Conservation (phyloP, 2,113 vertebrate genomes). For the Melanostigma gelatinosum region DNA sequence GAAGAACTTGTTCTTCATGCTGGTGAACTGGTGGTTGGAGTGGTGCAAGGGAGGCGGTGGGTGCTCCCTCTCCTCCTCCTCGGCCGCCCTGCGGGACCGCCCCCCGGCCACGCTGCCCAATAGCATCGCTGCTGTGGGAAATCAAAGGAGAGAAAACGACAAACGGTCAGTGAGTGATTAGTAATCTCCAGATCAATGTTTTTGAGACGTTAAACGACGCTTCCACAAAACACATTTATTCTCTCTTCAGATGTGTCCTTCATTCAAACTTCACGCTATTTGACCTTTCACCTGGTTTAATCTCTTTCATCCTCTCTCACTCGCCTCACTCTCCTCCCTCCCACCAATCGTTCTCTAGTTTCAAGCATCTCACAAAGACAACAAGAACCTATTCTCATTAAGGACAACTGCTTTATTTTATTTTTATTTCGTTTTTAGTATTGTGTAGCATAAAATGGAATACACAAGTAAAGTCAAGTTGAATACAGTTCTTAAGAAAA, state of each 20-base stretch:
- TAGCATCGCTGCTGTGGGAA: slow-evolving; percentile 70
- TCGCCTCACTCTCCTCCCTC: not conserved
- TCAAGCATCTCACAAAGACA: not conserved
- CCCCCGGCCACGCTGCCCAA: slow-evolving; percentile 49
- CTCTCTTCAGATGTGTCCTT: slow-evolving; percentile 12
- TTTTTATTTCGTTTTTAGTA: not conserved
- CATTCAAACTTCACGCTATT: slow-evolving; percentile 6
- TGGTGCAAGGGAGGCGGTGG: slow-evolving; percentile 64
- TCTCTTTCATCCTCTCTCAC: slow-evolving; percentile 49
- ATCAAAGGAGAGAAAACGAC: not conserved
- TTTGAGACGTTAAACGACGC: not conserved
- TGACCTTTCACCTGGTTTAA: slow-evolving; percentile 59
- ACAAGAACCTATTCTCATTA: not conserved
- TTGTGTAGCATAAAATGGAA: not conserved
- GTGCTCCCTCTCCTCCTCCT: slow-evolving; percentile 63
- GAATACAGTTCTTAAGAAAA: not conserved
- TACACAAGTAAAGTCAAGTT: not conserved
- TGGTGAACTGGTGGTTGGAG: slow-evolving; percentile 78
- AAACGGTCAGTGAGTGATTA: not conserved
- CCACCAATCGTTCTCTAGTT: not conserved
- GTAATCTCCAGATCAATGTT: no score
- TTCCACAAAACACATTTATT: not conserved
- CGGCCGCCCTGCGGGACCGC: slow-evolving; percentile 72
- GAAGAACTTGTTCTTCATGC: slow-evolving; percentile 85
- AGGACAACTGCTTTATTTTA: no score